phyloP scores from a whole-genome alignment of 2,113 vertebrate genomes.

The Pterocles orientalis region DNA sequence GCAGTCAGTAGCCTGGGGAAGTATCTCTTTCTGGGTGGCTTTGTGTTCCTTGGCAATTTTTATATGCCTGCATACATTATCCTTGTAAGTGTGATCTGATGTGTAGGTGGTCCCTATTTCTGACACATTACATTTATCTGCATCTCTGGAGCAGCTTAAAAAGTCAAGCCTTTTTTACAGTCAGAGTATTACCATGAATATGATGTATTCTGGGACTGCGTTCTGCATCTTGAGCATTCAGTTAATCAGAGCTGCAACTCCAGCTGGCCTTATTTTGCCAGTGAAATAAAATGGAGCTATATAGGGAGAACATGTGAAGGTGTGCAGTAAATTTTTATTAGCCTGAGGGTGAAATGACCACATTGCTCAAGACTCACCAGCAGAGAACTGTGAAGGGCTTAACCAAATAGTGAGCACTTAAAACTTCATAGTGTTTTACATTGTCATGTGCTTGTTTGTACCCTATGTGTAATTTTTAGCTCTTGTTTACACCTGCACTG shows the following conservation, averaged over 20 bases:
- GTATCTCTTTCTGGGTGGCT: constrained; percentile 55
- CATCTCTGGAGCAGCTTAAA: constrained; percentile 59
- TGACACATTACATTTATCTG: constrained; percentile 60
- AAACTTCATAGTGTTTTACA: background rate
- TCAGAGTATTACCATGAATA: constrained; percentile 37
- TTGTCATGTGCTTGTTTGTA: background rate
- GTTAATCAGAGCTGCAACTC: constrained; percentile 57
- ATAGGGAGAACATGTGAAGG: constrained; percentile 37
- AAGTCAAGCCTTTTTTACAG: constrained; percentile 34
- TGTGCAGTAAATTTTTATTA: constrained; percentile 51
- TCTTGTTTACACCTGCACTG: background rate
- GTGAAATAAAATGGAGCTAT: constrained; percentile 38
- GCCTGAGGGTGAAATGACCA: constrained; percentile 34
- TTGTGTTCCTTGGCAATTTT: constrained; percentile 51
- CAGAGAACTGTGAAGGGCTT: constrained; percentile 4
- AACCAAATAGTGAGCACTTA: constrained; percentile 22
- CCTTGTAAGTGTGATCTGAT: constrained; percentile 54
- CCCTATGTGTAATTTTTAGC: background rate
- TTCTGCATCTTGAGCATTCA: constrained; percentile 45
- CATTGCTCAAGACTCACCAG: constrained; percentile 38
- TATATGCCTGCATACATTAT: constrained; percentile 37
- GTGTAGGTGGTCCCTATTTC: constrained; percentile 66
- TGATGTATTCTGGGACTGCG: constrained; percentile 49
- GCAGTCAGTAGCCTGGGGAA: constrained; percentile 40
- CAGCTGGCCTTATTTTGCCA: constrained; percentile 50